These are phyloP conservation scores for Lepus townsendii DNA, from an alignment of 2,797 vertebrate species.

Conservation along the genomic window DNA sequence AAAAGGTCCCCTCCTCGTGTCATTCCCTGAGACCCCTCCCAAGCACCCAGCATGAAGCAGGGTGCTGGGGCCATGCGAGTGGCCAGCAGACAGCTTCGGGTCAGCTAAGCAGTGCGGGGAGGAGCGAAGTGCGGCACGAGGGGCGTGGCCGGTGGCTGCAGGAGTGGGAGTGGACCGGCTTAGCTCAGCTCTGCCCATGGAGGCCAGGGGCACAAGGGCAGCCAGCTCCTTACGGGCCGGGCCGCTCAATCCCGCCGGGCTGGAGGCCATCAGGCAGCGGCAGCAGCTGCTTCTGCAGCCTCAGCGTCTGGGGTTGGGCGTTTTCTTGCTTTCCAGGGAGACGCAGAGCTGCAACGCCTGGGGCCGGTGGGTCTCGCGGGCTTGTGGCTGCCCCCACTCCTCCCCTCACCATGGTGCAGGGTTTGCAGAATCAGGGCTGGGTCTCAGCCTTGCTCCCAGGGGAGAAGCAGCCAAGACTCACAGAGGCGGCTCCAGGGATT, in stretches of 20 bases:
- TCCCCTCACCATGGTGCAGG: not conserved
- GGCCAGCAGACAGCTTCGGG: not conserved
- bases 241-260: not conserved
- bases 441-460: not conserved
- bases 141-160: not conserved
- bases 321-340: conserved; percentile 61
- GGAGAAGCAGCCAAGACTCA: not conserved
- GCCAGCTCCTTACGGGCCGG: not conserved
- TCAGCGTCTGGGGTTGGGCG: not conserved
- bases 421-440: not conserved
- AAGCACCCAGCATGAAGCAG: not conserved
- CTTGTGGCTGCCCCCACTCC: not conserved
- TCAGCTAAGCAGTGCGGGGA: not conserved
- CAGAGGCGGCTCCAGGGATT: not conserved
- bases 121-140: not conserved
- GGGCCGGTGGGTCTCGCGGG: not conserved
- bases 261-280: not conserved
- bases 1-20: not conserved
- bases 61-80: not conserved
- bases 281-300: not conserved
- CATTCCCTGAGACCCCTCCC: not conserved
- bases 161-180: not conserved
- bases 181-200: not conserved
- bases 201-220: not conserved
- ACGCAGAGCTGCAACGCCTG: not conserved